Conservation (phyloP, 2,888 invertebrate genomes). For the Helobdella robusta region DNA sequence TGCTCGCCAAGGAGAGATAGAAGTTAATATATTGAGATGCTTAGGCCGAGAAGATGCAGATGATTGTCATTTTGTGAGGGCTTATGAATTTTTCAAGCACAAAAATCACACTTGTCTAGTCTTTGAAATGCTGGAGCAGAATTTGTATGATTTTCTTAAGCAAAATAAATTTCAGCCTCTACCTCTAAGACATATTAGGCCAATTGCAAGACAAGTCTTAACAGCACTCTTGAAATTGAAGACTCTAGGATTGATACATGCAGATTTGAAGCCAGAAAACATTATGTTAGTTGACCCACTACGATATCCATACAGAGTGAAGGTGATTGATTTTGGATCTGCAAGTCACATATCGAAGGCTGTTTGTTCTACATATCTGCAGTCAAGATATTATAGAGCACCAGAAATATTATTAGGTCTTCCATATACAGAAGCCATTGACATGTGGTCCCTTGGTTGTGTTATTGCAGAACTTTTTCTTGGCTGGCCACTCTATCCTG, state of each 20-base stretch:
- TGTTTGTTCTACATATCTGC: slow-evolving; percentile 97
- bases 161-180: slow-evolving; percentile 98
- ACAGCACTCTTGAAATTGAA: slow-evolving; percentile 72
- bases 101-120: slow-evolving; percentile 98
- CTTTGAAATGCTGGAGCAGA: slow-evolving; percentile 99
- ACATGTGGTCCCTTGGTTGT: slow-evolving; percentile 99
- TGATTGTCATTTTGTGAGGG: slow-evolving; percentile 94
- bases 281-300: slow-evolving; percentile 99
- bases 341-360: slow-evolving; percentile 98
- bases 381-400: slow-evolving; percentile 85
- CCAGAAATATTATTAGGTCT: slow-evolving; percentile 57
- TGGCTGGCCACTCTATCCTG: slow-evolving; percentile 98
- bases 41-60: slow-evolving; percentile 51
- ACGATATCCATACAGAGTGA: slow-evolving; percentile 93
- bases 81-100: slow-evolving; percentile 98
- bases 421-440: slow-evolving; percentile 97
- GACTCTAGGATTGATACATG: slow-evolving; percentile 97
- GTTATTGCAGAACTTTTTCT: slow-evolving; percentile 97
- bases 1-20: slow-evolving; percentile 98
- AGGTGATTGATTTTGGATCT: slow-evolving; percentile 97
- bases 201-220: slow-evolving; percentile 93
- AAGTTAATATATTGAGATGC: slow-evolving; percentile 61
- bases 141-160: slow-evolving; percentile 97
- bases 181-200: slow-evolving; percentile 93
- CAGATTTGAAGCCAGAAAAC: slow-evolving; percentile 98